Evolutionary conservation across 2,888 invertebrate genomes (phyloP).

Genomic region (Dione juno): DNA sequence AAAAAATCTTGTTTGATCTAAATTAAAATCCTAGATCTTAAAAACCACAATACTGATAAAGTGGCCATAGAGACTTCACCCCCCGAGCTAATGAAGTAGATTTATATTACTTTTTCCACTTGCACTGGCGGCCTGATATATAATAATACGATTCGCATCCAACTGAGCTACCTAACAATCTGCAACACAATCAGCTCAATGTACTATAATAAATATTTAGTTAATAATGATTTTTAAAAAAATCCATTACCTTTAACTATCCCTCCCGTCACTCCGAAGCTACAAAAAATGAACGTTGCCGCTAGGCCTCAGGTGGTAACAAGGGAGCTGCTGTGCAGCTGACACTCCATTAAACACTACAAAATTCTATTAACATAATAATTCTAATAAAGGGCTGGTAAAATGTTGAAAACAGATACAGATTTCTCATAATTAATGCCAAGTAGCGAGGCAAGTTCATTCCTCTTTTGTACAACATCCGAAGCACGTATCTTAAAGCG

Average conservation of each 20-base stretch:
- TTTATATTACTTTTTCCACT: not conserved
- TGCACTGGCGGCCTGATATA: not conserved
- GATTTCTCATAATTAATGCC: too few species aligned
- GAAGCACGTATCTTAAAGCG: not conserved
- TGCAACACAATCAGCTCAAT: conserved; percentile 8
- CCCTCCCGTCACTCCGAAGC: not conserved
- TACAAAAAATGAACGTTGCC: conserved; percentile 38
- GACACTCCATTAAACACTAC: conserved; percentile 21
- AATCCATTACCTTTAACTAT: conserved; percentile 28
- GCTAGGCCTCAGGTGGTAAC: conserved; percentile 32
- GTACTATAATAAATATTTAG: conserved; percentile 24
- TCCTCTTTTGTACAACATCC: not conserved
- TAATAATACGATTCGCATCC: not conserved
- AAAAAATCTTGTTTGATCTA: too few species aligned
- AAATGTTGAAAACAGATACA: not conserved
- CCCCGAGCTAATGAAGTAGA: too few species aligned
- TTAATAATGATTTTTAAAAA: conserved; percentile 18
- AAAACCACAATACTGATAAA: too few species aligned
- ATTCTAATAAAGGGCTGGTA: conserved; percentile 5
- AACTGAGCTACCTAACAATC: not conserved
- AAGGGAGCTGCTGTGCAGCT: too few species aligned
- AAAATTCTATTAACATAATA: not conserved
- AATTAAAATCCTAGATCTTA: too few species aligned
- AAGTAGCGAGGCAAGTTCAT: not conserved
- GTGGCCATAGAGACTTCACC: too few species aligned